These are phyloP conservation scores for Pherbina coryleti DNA, from an alignment of 2,888 invertebrate genomes.

Conservation along the genomic window DNA sequence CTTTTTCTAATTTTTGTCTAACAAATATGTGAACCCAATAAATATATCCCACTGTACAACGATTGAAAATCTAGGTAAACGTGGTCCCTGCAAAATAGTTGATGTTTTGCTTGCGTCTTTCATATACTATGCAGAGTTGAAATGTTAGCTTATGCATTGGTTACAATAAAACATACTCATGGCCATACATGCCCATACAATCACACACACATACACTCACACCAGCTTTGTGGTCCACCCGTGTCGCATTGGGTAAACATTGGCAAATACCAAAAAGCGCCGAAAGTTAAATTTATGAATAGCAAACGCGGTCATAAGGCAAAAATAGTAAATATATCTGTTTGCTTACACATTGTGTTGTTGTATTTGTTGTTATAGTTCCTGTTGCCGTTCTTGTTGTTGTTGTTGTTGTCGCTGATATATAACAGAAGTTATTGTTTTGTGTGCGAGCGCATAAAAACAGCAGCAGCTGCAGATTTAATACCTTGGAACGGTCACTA, in stretches of 20 bases:
- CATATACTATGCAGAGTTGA: no score
- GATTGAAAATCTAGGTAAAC: no score
- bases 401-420: not conserved
- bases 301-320: conserved; percentile 6
- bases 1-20: no score
- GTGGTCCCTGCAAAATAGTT: no score
- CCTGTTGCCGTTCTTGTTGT: not conserved
- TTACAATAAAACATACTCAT: not conserved
- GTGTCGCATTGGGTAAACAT: conserved; percentile 1
- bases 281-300: conserved; percentile 24
- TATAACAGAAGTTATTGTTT: not conserved
- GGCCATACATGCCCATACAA: not conserved
- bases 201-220: not conserved
- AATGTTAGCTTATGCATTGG: not conserved
- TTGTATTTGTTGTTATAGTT: not conserved
- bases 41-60: no score
- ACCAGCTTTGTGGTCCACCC: not conserved
- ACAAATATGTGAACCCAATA: no score
- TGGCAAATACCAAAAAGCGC: not conserved
- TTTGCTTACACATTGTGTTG: not conserved
- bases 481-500: not conserved
- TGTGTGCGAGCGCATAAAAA: not conserved
- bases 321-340: not conserved
- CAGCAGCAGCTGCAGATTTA: not conserved
- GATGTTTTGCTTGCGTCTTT: no score